Base-by-base conservation (phyloP, 2,888 invertebrate genomes). In the Nebria brevicollis region DNA sequence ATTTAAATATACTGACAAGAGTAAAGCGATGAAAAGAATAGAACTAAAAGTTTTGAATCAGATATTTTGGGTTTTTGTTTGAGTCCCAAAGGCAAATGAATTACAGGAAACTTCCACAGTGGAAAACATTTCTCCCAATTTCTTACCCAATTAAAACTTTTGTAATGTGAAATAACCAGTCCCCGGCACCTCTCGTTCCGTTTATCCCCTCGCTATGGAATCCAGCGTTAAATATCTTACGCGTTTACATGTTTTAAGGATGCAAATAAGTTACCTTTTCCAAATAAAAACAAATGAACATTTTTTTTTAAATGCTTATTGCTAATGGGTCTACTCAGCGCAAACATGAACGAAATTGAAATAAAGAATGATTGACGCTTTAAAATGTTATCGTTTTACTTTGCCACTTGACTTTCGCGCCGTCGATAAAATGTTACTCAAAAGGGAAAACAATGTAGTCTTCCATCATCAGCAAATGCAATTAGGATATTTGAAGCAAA, bases 111-210 rank as follows among this genome's bases (percentile, higher is more conserved):
- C 66, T 81, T 81, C 72, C n/a, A 43, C 42, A 64, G 43, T 66
- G 75, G 77, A 77, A 81, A 81, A 81, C 77, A 81, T 81, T 81
- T 81, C 81, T 81, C 76, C 81, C 81, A 81, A 81, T 81, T 81
- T 81, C 81, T 81, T 81, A 81, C 72, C 81, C 77, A 81, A 81
- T 81, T 81, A 81, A 81, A 81, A 81, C 81, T 81, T 81, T 81
- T 81, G 81, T 81, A 81, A 81, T 81, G 81, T 81, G 81, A 77
- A 81, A 81, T 77, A 81, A 81, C 81, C 81, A 66, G 75, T 70
- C 75, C n/a, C 41, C 20, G 6, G 8, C n/a, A 64, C 11, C 75
- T 43, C 42, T 7, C 41, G 13, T 73, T 26, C 42, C 41, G 7
- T 70, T 20, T 25, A 20, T 15, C 25, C 25, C 20, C 25, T 11